A percentile compares a stretch with the other conserved stretches of the same genome.
phyloP scores from a whole-genome alignment of 2,797 vertebrate species.

The Manis javanica region DNA sequence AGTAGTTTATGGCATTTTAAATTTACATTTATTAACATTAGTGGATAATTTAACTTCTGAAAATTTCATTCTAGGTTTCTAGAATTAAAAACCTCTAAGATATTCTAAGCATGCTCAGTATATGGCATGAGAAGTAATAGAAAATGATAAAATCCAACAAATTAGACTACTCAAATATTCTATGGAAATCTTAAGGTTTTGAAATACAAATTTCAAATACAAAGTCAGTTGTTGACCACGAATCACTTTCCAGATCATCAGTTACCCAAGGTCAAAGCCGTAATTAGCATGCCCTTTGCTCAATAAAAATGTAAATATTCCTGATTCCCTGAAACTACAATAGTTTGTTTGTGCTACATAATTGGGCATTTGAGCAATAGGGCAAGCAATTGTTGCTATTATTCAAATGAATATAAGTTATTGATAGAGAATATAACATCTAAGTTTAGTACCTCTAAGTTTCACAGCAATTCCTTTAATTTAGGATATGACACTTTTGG shows the following conservation, averaged over 20 bases:
- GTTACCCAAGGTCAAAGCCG: conserved; percentile 74
- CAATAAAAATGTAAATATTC: conserved; percentile 84
- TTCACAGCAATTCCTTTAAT: neutral
- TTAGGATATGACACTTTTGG: neutral
- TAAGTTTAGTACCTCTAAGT: conserved; percentile 34
- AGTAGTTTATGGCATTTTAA: conserved; percentile 19
- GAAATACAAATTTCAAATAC: too few species aligned
- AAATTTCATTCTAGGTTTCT: neutral
- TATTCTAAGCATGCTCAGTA: conserved; percentile 42
- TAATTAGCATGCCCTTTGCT: conserved; percentile 50
- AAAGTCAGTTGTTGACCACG: neutral
- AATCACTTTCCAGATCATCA: conserved; percentile 68
- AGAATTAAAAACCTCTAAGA: neutral
- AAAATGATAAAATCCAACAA: conserved; percentile 76
- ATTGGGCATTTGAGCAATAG: conserved; percentile 63
- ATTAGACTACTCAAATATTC: conserved; percentile 23
- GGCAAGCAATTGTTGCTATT: conserved; percentile 36
- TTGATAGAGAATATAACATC: neutral
- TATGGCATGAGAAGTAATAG: conserved; percentile 43
- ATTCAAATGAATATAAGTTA: conserved; percentile 56
- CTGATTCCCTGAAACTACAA: conserved; percentile 64
- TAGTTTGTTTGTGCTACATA: conserved; percentile 56
- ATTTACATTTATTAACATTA: conserved; percentile 21
- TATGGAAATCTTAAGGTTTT: conserved; percentile 53
- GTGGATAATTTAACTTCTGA: conserved; percentile 5